Conservation (phyloP, 2,797 vertebrate species). For the Mormyrus hasselquistii region DNA sequence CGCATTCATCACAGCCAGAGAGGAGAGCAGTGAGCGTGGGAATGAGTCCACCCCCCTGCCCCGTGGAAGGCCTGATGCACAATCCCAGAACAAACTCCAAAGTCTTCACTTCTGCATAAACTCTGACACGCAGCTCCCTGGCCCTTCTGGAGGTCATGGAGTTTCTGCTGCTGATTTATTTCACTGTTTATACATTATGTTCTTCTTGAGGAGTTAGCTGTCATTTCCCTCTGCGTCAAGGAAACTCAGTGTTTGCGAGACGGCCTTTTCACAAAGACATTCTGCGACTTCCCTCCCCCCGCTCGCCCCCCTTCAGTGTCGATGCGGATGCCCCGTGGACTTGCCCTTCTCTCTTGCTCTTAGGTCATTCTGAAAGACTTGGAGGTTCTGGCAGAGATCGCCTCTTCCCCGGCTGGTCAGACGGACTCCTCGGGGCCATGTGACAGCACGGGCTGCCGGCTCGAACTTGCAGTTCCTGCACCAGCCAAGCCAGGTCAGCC, state of each 20-base stretch:
- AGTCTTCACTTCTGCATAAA: background rate
- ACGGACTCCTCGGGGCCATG: conserved; percentile 59
- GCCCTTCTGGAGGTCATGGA: background rate
- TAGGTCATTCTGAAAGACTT: conserved; percentile 94
- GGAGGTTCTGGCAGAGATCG: conserved; percentile 92
- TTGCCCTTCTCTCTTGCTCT: background rate
- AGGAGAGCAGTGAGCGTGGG: conserved; percentile 23
- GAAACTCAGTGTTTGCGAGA: background rate
- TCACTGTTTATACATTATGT: background rate
- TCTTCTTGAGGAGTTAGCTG: background rate
- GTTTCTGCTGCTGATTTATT: background rate
- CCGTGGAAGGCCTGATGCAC: background rate
- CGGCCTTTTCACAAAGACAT: background rate
- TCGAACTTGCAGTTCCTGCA: conserved; percentile 72
- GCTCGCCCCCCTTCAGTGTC: background rate
- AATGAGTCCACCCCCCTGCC: background rate
- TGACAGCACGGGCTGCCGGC: conserved; percentile 58
- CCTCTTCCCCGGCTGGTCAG: conserved; percentile 91
- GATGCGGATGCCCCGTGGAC: background rate
- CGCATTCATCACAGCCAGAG: conserved; percentile 12
- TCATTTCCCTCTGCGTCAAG: background rate
- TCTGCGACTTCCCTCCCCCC: background rate
- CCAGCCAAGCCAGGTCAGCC: conserved; percentile 51
- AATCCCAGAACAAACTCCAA: background rate
- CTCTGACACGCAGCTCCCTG: background rate